Base-by-base conservation (phyloP, 2,797 vertebrate genomes). In the Pangasius djambal region DNA sequence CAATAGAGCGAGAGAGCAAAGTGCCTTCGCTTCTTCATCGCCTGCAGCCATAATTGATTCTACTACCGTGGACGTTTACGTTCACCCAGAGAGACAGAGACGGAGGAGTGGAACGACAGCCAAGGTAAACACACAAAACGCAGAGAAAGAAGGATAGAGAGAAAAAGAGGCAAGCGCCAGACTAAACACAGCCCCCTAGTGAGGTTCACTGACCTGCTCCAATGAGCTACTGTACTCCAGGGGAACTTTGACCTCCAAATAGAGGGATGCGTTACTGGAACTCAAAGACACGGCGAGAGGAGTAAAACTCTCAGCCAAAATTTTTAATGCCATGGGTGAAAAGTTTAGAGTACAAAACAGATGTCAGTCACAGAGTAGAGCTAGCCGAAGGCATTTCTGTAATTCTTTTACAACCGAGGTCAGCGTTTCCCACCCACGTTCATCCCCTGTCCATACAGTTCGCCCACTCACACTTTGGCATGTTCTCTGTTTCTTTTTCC, bases 41-140 rank as follows among this genome's bases (percentile, higher is more conserved):
- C 57, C 82, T 63, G 18, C 50, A 88, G 77, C 81, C 78, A 50
- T 86, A 88, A 92, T 92, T 79, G 61, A 87, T 90, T 82, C 91
- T 77, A 44, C 87, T 89, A 75, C 87, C 8, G 52, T 65, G 89
- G 89, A 70, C 83, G 83, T 82, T 88, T 78, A 63, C 59, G 83
- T 81, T 88, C 83, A 55, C 83, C 83, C 67, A 48, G 83, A 81
- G 83, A 90, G 89, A 88, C 86, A 48, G 74, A 87, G 82, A 77
- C 57, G 28, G 78, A 83, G 86, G 55, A 79, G 86, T 52, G n/a
- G 44, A 85, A 57, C 34, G 40, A 34, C n/a, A 87, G 78, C 86
- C 48, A 75, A 85, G 44, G 84, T 83, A 89, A 90, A 94, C 88
- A 85, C 55, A 40, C 57, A 86, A 81, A 34, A 25, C 74, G 48